Conservation (phyloP, 2,797 vertebrate genomes). For the Zalophus californianus region DNA sequence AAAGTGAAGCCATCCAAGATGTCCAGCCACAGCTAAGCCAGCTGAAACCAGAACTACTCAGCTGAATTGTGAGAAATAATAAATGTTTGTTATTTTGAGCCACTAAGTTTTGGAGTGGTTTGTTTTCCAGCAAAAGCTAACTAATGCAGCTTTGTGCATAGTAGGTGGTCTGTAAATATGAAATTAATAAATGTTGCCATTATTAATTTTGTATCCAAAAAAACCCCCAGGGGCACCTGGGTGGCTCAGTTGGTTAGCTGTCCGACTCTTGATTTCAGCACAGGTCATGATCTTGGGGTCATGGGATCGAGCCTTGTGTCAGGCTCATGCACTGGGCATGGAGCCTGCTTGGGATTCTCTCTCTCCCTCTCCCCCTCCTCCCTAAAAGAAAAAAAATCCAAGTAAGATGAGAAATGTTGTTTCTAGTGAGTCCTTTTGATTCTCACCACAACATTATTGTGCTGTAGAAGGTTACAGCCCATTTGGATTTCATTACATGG, state of each 20-base stretch:
- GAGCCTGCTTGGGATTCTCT: not conserved
- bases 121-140: not conserved
- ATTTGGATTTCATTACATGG: not conserved
- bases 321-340: not conserved
- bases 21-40: not conserved
- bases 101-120: not conserved
- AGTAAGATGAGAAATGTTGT: slow-evolving; percentile 34
- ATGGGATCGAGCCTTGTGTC: not conserved
- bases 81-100: not conserved
- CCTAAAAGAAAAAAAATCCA: not conserved
- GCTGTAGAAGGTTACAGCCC: not conserved
- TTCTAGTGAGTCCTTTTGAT: not conserved
- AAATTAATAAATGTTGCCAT: slow-evolving; percentile 47
- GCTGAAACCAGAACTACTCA: not conserved
- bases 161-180: slow-evolving; percentile 18
- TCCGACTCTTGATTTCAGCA: not conserved
- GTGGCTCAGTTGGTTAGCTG: not conserved
- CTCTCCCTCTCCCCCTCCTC: not conserved
- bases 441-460: not conserved
- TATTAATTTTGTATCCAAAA: slow-evolving; percentile 18
- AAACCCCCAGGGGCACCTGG: not conserved
- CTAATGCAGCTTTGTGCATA: not conserved
- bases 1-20: not conserved
- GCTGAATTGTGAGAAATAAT: not conserved
- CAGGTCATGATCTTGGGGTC: not conserved